A percentile compares a stretch with the other conserved stretches of the same genome.
Conservation (phyloP, 2,888 invertebrate genomes). For the Philhelius pedissequus region DNA sequence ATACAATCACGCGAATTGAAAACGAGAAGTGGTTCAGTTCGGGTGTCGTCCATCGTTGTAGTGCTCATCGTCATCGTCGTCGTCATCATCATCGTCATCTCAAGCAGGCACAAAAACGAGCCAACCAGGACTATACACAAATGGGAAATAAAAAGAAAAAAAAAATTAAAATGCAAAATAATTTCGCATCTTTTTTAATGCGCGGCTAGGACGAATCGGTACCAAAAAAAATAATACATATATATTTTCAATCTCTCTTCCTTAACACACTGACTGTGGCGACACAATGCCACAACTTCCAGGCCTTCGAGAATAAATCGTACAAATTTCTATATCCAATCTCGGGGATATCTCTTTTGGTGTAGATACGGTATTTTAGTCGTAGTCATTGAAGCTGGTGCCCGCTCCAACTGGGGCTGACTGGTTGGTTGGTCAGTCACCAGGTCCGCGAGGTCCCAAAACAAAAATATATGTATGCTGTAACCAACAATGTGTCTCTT, state of each 20-base stretch:
- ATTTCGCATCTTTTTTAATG: constrained; percentile 64
- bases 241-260: constrained; percentile 6
- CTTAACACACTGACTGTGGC: constrained; percentile 51
- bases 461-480: constrained; percentile 48
- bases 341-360: constrained; percentile 43
- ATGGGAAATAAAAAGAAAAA: background rate
- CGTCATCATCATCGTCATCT: background rate
- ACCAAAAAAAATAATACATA: constrained; percentile 8
- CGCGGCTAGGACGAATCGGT: constrained; percentile 55
- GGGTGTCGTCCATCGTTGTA: background rate
- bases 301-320: constrained; percentile 53
- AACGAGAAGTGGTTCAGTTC: constrained; percentile 58
- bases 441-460: constrained; percentile 47
- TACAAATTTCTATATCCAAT: constrained; percentile 66
- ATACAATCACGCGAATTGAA: constrained; percentile 53
- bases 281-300: constrained; percentile 47
- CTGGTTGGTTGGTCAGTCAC: constrained; percentile 36
- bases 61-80: background rate
- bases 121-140: background rate
- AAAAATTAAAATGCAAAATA: constrained; percentile 45
- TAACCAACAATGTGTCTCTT: constrained; percentile 50
- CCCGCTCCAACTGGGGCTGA: background rate
- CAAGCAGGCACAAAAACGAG: constrained; percentile 28
- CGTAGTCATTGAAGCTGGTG: constrained; percentile 56
- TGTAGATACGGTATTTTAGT: constrained; percentile 43